A percentile compares a stretch with the other conserved stretches of the same genome.
Conservation (phyloP, 2,113 vertebrate species). For the Bujurquina vittata region DNA sequence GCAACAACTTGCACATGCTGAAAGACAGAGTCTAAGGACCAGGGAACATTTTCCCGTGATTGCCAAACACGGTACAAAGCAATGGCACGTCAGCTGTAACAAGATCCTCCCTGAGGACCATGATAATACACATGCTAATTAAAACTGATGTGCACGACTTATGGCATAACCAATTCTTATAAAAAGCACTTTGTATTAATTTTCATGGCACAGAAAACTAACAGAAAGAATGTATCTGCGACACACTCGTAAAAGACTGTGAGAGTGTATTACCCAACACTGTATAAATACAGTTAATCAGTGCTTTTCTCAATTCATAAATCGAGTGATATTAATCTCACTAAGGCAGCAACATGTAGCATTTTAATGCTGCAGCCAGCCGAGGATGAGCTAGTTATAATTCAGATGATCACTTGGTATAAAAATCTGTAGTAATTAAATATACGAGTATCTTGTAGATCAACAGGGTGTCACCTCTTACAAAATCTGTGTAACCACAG, state of each 20-base stretch:
- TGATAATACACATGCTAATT: slow-evolving; percentile 69
- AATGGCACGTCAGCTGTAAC: slow-evolving; percentile 62
- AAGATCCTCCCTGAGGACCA: slow-evolving; percentile 68
- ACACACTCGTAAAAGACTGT: slow-evolving; percentile 2
- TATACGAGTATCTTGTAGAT: background rate
- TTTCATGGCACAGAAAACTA: slow-evolving; percentile 60
- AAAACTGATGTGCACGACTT: slow-evolving; percentile 64
- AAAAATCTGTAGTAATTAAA: background rate
- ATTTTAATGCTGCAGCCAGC: background rate
- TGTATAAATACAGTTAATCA: slow-evolving; percentile 24
- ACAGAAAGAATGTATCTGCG: slow-evolving; percentile 35
- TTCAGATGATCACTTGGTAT: background rate
- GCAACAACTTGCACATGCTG: slow-evolving; percentile 44
- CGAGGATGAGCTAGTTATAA: background rate
- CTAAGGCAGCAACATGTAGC: background rate
- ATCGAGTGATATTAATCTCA: background rate
- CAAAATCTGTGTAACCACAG: too few relatives aligned
- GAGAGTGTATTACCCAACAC: background rate
- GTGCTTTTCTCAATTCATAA: background rate
- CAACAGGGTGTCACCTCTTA: too few relatives aligned
- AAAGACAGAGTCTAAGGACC: slow-evolving; percentile 56
- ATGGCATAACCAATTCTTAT: slow-evolving; percentile 29
- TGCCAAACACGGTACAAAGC: slow-evolving; percentile 31
- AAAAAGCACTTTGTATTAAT: slow-evolving; percentile 58
- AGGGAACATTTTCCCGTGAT: slow-evolving; percentile 57